phyloP scores from a whole-genome alignment of 1,140 invertebrate species.

The Hypsibius dujardini region DNA sequence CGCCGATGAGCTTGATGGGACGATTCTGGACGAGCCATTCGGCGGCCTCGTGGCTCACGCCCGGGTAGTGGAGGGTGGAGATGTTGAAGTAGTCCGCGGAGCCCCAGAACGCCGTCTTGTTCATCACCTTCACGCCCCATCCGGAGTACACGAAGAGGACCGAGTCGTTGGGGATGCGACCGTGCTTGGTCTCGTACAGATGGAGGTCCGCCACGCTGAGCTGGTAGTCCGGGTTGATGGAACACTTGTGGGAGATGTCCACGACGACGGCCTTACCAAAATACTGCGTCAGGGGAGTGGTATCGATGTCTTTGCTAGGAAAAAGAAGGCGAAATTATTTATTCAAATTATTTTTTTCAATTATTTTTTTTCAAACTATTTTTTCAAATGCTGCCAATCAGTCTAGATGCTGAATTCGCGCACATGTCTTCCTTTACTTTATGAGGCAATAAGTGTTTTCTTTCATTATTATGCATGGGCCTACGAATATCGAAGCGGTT shows the following conservation, averaged over 20 bases:
- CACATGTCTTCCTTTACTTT: too few species aligned
- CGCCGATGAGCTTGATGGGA: slow-evolving; percentile 19
- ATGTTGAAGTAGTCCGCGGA: slow-evolving; percentile 20
- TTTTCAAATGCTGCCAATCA: too few species aligned
- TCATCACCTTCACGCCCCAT: slow-evolving; percentile 26
- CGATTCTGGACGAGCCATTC: slow-evolving; percentile 26
- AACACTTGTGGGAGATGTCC: slow-evolving; percentile 22
- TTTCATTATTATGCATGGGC: too few species aligned
- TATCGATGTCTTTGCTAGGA: slow-evolving; percentile 14
- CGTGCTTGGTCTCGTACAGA: slow-evolving; percentile 25
- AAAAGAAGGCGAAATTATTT: too few species aligned
- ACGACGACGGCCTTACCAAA: slow-evolving; percentile 25
- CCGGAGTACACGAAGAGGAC: slow-evolving; percentile 28
- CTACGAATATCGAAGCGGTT: too few species aligned
- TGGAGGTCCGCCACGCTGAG: slow-evolving; percentile 25
- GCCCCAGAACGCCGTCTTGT: slow-evolving; percentile 24
- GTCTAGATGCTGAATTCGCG: too few species aligned
- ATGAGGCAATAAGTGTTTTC: too few species aligned
- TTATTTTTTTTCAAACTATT: too few species aligned
- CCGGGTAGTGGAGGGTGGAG: slow-evolving; percentile 27
- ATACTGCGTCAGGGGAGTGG: slow-evolving; percentile 25
- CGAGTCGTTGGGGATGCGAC: slow-evolving; percentile 24
- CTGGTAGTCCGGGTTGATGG: slow-evolving; percentile 24
- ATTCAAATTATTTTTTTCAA: too few species aligned
- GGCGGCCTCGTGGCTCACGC: slow-evolving; percentile 25